Evolutionary conservation across 53 echinoderm and acorn worm species (phyloP).

Genomic region (Antedon mediterranea): DNA sequence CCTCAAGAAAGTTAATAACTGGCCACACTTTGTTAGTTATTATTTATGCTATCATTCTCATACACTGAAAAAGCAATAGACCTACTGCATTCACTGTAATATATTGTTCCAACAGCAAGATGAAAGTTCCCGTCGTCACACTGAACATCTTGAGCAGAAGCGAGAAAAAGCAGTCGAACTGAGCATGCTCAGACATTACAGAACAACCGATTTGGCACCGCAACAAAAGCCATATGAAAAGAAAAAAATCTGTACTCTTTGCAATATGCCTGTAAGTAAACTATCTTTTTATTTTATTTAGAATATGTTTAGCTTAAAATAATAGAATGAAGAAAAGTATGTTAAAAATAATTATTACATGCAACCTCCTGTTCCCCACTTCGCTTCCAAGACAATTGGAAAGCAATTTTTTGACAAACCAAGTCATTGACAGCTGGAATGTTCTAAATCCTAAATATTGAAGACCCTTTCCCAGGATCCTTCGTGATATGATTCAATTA

Average conservation of each 20-base stretch:
- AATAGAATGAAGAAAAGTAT: not conserved
- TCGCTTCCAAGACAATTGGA: too few species aligned
- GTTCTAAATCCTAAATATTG: too few species aligned
- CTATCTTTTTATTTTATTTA: not conserved
- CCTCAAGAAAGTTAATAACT: too few species aligned
- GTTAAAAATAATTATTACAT: not conserved
- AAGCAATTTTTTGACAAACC: too few species aligned
- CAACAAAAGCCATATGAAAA: slow-evolving; percentile 79
- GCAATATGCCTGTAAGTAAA: slow-evolving; percentile 65
- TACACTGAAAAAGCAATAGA: too few species aligned
- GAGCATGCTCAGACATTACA: slow-evolving; percentile 80
- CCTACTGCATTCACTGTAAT: too few species aligned
- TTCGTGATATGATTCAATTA: too few species aligned
- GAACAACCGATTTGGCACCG: slow-evolving; percentile 73
- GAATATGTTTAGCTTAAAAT: not conserved
- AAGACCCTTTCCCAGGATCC: too few species aligned
- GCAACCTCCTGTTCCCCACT: too few species aligned
- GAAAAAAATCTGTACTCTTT: slow-evolving; percentile 79
- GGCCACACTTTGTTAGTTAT: too few species aligned
- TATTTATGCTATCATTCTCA: too few species aligned
- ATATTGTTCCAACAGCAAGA: slow-evolving; percentile 47
- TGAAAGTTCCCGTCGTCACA: slow-evolving; percentile 67
- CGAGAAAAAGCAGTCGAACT: slow-evolving; percentile 92
- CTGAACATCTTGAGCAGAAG: slow-evolving; percentile 78
- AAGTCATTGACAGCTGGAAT: too few species aligned